Evolutionary conservation across 2,113 vertebrate species (phyloP), one percentile per base, ranked within the genome.

Genomic region (Symphodus melops): DNA sequence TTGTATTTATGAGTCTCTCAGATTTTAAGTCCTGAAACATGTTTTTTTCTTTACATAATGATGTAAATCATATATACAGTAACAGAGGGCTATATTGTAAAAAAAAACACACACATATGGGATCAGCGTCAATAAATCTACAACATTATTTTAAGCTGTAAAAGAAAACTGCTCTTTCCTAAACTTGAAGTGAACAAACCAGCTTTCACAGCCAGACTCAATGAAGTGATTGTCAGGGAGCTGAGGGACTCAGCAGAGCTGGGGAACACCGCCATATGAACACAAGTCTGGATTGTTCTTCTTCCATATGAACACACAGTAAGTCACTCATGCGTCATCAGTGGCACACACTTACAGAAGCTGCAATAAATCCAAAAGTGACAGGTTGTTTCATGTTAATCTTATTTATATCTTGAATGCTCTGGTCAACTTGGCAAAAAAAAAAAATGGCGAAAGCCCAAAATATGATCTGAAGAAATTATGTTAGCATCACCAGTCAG

Each of bases 141-240:
- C 16, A 28, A 51, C 42, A 62, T 67, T 61, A 64, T 60, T 61
- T 60, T 41, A 28, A 3, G 36, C 64, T 71, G 69, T 77, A 68
- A 75, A 82, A 68, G 37, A 41, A 28, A 67, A 51, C 44, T 51
- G 56, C 51, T 62, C 59, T 23, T 42, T 42, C 9, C 20, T 48
- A 53, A 72, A 68, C 33, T 33, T 12, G 19, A 55, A 51, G 20
- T 0, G 36, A 70, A 83, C 70, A 83, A 70, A 64, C 20, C 65
- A 41, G 70, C 67, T 64, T 75, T 85, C 44, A 83, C 28, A 68
- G 37, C 19, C 52, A 36, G 51, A 74, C 46, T 90, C 55, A 78
- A 80, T 85, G 79, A 61, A 73, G 53, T 51, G 79, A 75, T 68
- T 79, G 71, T 85, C 67, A 20, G 33, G 63, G 63, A 48, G 68